A percentile compares a stretch with the other conserved stretches of the same genome.
phyloP scores from a whole-genome alignment of 2,888 invertebrate species.

The Ochropacha duplaris region DNA sequence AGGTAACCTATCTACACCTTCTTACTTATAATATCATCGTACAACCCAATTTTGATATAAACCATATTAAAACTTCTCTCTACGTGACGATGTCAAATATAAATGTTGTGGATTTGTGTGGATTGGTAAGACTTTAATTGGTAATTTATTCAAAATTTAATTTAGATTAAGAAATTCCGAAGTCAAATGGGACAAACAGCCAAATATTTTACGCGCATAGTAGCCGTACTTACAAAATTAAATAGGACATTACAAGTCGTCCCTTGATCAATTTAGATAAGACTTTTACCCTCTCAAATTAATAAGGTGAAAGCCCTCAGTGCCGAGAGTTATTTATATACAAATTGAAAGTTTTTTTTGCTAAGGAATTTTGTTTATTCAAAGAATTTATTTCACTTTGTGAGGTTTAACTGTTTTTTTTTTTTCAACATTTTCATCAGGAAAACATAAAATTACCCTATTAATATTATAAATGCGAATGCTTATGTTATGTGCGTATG shows the following conservation, averaged over 20 bases:
- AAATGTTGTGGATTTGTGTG: too few species aligned
- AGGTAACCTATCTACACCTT: too few species aligned
- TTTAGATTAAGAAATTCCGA: slow-evolving; percentile 3
- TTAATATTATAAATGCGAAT: too few species aligned
- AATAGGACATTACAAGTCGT: not conserved
- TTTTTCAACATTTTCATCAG: too few species aligned
- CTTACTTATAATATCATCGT: too few species aligned
- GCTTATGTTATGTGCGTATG: too few species aligned
- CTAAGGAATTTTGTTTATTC: too few species aligned
- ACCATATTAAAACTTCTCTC: not conserved
- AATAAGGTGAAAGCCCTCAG: not conserved
- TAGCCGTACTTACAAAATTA: slow-evolving; percentile 1
- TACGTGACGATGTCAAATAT: too few species aligned
- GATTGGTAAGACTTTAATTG: not conserved
- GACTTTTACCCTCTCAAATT: not conserved
- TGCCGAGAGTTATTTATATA: not conserved
- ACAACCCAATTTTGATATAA: not conserved
- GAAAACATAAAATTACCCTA: too few species aligned
- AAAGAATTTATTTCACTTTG: too few species aligned
- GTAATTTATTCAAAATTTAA: slow-evolving; percentile 4
- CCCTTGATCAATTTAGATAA: slow-evolving; percentile 1
- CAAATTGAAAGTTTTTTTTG: too few species aligned
- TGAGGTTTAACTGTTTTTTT: too few species aligned
- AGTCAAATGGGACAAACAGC: not conserved
- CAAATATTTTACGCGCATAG: not conserved